A percentile compares a stretch with the other conserved stretches of the same genome.
Evolutionary conservation across 2,113 vertebrate genomes (phyloP).

Genomic region (Echinops telfairi): DNA sequence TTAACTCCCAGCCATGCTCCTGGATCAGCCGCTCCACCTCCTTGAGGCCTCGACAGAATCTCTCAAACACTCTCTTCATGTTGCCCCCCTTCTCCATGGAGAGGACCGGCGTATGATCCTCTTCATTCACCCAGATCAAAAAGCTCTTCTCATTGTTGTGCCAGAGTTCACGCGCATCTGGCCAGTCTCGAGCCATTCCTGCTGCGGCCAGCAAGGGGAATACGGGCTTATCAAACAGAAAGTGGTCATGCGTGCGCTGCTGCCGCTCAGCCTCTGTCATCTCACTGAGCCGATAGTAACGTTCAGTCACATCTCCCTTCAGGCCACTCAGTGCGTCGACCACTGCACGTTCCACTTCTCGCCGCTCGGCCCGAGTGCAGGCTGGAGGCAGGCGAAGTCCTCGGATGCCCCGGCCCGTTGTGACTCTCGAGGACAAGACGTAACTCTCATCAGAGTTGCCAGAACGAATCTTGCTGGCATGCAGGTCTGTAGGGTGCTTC

Average conservation of each 20-base stretch:
- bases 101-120: constrained; percentile 91
- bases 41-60: no score
- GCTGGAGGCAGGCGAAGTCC: no score
- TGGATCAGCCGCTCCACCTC: no score
- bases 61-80: constrained; percentile 98
- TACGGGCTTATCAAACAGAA: constrained; percentile 92
- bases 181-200: no score
- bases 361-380: constrained; percentile 88
- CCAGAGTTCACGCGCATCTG: constrained; percentile 92
- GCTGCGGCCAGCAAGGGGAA: constrained; percentile 91
- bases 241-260: constrained; percentile 92
- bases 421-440: constrained; percentile 96
- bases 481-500: constrained; percentile 96
- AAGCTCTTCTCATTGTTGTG: constrained; percentile 93
- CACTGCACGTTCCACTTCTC: constrained; percentile 90
- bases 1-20: no score
- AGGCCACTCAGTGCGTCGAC: constrained; percentile 88
- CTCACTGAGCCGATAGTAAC: constrained; percentile 90
- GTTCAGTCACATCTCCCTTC: constrained; percentile 88
- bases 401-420: constrained; percentile 92
- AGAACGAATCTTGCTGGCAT: constrained; percentile 93
- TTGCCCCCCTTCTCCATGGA: constrained; percentile 96
- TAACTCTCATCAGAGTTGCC: constrained; percentile 96
- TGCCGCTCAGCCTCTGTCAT: constrained; percentile 92
- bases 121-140: no score